Evolutionary conservation across 2,113 vertebrate genomes (phyloP), one percentile per base, ranked within the genome.

Genomic region (Sylvia atricapilla): DNA sequence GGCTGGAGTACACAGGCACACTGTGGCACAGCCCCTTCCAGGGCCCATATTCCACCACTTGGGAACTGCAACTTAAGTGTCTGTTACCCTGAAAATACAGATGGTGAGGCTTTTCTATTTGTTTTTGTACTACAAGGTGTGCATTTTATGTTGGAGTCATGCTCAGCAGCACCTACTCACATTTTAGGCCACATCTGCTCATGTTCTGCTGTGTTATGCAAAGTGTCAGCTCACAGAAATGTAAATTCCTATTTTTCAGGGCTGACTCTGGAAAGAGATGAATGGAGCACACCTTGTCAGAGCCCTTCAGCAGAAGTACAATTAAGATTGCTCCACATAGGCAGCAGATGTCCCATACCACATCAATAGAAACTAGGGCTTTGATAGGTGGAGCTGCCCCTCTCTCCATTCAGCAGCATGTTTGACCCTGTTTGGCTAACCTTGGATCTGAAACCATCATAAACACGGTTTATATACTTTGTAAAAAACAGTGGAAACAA

Each of bases 1-100:
- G 68, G 23, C 33, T 2, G 2, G 11, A 23, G 27, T 8, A 56
- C 33, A 58, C 0, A 0, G 59, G 19, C 1, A 2, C 62, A 35
- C 18, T 0, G 1, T 33, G 28, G 31, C 59, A 39, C 3, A 37
- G 49, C 19, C 41, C 0, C 1, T 46, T 30, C 27, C 16, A 73
- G 14, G 31, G 55, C 20, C 15, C 9, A 0, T 10, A n/a, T 17
- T 56, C 18, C 37, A 50, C 19, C 11, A 25, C 21, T 18, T 18
- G 30, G 39, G 28, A 67, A 21, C 44, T 47, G 39, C 3, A 46
- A 16, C 35, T 90, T 90, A n/a, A 46, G 28, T 46, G 33, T 50
- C 37, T 53, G 24, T 37, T 43, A 67, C 30, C 21, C 53, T 59
- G 4, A 47, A 86, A 89, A 84, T 24, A 31, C 18, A 89, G 22